phyloP scores from a whole-genome alignment of 1,140 invertebrate genomes.

The Melipona quadrifasciata region DNA sequence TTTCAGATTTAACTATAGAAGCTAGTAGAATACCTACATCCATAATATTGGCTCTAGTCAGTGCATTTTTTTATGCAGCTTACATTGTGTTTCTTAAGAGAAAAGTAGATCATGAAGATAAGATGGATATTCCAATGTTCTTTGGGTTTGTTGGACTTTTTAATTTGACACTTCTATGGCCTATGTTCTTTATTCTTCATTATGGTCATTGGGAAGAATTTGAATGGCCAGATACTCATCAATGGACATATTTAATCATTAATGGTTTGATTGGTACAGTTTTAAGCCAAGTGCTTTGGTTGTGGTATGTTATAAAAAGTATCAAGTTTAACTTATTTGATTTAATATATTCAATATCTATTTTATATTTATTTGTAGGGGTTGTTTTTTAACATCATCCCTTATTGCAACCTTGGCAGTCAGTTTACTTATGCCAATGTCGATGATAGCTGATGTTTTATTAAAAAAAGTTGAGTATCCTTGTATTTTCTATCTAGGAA shows the following conservation, averaged over 20 bases:
- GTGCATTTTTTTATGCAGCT: slow-evolving; percentile 92
- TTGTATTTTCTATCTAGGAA: slow-evolving; percentile 90
- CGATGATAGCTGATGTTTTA: slow-evolving; percentile 91
- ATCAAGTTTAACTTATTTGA: not conserved
- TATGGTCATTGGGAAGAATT: slow-evolving; percentile 90
- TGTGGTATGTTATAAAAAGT: slow-evolving; percentile 86
- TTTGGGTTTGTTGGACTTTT: slow-evolving; percentile 96
- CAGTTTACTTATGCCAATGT: slow-evolving; percentile 92
- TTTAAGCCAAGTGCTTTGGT: slow-evolving; percentile 92
- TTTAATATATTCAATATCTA: not conserved
- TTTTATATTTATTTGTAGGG: slow-evolving; percentile 83
- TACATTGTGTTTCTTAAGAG: slow-evolving; percentile 92
- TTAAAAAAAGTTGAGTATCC: slow-evolving; percentile 89
- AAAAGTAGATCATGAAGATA: slow-evolving; percentile 93
- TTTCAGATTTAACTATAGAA: slow-evolving; percentile 86
- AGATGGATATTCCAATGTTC: slow-evolving; percentile 94
- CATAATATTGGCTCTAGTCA: slow-evolving; percentile 89
- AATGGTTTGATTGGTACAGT: slow-evolving; percentile 95
- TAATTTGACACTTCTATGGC: slow-evolving; percentile 91
- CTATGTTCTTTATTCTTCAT: slow-evolving; percentile 92
- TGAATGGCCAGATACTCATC: slow-evolving; percentile 89
- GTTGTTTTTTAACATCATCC: slow-evolving; percentile 94
- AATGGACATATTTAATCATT: slow-evolving; percentile 89
- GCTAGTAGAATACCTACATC: slow-evolving; percentile 85
- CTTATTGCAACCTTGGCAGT: slow-evolving; percentile 92